Evolutionary conservation across 2,888 invertebrate genomes (phyloP), one percentile per base, ranked within the genome.

Genomic region (Polymixis flavicincta): DNA sequence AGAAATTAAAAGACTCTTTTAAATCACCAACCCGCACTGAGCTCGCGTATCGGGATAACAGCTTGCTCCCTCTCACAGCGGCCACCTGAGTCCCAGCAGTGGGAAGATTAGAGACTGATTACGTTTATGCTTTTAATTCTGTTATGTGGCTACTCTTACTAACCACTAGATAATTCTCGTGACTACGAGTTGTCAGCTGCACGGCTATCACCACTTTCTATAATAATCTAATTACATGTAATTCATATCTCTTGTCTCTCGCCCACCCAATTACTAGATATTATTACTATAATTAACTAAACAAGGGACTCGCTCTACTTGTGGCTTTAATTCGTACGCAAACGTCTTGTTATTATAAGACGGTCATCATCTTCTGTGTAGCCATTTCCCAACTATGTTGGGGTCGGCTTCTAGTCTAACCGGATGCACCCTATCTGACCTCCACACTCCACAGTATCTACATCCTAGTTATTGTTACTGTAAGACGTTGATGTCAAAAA

Each of bases 261-360:
- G 25, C 28, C 11, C 19, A 28, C 1, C 22, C 4, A 28, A 48
- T 76, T 50, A 76, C 17, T 13, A n/a, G 19, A 7, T 42, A 25
- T 57, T 4, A 64, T 63, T 42, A 64, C 28, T 75, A 37, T 60
- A 75, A 75, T 76, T 61, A 75, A 60, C 25, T 48, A 1, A 37
- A 28, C 11, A 48, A 14, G 19, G 11, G 28, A 8, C 13, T 19
- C 25, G 61, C 76, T 61, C 76, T 61, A 48, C 52, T 76, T 54
- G 22, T 7, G 14, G 11, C 1, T 19, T 37, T 54, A 17, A 75
- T 25, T 25, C 32, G 14, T 14, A 66, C 37, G 37, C 37, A 37
- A 37, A 64, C 19, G 11, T 22, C 25, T 25, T 8, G 17, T 37
- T 37, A 37, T 37, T 37, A 6, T 2, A 37, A 37, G 37, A 37